A percentile compares a stretch with the other conserved stretches of the same genome.
Conservation (phyloP, 2,888 invertebrate species). For the Acrobasis consociella region DNA sequence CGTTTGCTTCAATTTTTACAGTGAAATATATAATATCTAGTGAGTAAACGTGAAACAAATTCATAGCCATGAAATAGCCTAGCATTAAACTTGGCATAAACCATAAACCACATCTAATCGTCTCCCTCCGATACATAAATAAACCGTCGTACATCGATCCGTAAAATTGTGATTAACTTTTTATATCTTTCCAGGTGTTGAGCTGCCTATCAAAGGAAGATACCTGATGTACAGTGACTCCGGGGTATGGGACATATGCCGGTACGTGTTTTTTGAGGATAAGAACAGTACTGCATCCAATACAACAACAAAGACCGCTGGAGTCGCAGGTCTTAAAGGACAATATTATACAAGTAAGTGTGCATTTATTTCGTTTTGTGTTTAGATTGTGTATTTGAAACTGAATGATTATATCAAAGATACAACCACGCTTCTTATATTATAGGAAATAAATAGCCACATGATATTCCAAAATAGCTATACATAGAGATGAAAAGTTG, state of each 20-base stretch:
- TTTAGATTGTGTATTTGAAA: too few species aligned
- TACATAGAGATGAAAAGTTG: too few species aligned
- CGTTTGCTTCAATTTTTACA: too few species aligned
- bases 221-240: slow-evolving; percentile 86
- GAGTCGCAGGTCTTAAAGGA: slow-evolving; percentile 50
- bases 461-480: too few species aligned
- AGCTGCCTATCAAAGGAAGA: slow-evolving; percentile 76
- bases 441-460: too few species aligned
- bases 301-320: slow-evolving; percentile 40
- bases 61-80: slow-evolving; percentile 6
- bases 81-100: slow-evolving; percentile 28
- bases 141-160: slow-evolving; percentile 37
- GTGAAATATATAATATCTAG: too few species aligned
- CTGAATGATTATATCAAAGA: too few species aligned
- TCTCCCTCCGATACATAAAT: slow-evolving; percentile 30
- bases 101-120: not conserved
- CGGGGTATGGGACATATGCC: slow-evolving; percentile 87
- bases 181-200: slow-evolving; percentile 74
- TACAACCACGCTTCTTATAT: too few species aligned
- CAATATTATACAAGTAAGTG: slow-evolving; percentile 56
- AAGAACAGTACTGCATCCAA: slow-evolving; percentile 13
- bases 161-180: slow-evolving; percentile 38
- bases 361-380: not conserved
- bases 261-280: slow-evolving; percentile 60
- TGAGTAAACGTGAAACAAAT: not conserved